Conservation (phyloP, 2,888 invertebrate species). For the Arge pagana region DNA sequence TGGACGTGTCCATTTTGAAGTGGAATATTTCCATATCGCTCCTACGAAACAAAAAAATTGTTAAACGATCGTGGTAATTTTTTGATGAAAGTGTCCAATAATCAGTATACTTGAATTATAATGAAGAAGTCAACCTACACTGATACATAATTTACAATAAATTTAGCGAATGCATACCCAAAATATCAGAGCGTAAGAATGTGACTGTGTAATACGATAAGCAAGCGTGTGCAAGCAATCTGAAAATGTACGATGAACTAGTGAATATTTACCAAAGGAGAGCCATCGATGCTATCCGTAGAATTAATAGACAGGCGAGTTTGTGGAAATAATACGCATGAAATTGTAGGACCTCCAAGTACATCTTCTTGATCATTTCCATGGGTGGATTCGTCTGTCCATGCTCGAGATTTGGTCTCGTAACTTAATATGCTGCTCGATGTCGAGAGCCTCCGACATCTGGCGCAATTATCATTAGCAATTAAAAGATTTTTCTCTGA, state of each 20-base stretch:
- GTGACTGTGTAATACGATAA: too few relatives aligned
- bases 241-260: slow-evolving; percentile 33
- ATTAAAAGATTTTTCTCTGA: slow-evolving; percentile 33
- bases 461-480: slow-evolving; percentile 23
- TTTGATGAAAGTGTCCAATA: slow-evolving; percentile 19
- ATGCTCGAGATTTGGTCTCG: slow-evolving; percentile 20
- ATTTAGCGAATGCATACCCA: too few relatives aligned
- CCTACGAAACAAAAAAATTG: slow-evolving; percentile 56
- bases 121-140: slow-evolving; percentile 1
- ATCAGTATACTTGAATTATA: neutral
- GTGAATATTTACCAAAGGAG: slow-evolving; percentile 51
- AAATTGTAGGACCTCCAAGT: slow-evolving; percentile 16
- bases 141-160: slow-evolving; percentile 7
- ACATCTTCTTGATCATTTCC: slow-evolving; percentile 5
- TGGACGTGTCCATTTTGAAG: slow-evolving; percentile 52
- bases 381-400: slow-evolving; percentile 21
- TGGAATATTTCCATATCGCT: slow-evolving; percentile 62
- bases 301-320: slow-evolving; percentile 26
- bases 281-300: slow-evolving; percentile 46
- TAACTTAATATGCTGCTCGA: slow-evolving; percentile 25
- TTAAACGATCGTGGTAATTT: slow-evolving; percentile 1
- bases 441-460: slow-evolving; percentile 26
- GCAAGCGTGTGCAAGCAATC: too few relatives aligned
- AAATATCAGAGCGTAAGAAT: too few relatives aligned
- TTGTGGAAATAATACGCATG: slow-evolving; percentile 21